Evolutionary conservation across 2,797 vertebrate genomes (phyloP).

Genomic region (Clarias laeviceps): DNA sequence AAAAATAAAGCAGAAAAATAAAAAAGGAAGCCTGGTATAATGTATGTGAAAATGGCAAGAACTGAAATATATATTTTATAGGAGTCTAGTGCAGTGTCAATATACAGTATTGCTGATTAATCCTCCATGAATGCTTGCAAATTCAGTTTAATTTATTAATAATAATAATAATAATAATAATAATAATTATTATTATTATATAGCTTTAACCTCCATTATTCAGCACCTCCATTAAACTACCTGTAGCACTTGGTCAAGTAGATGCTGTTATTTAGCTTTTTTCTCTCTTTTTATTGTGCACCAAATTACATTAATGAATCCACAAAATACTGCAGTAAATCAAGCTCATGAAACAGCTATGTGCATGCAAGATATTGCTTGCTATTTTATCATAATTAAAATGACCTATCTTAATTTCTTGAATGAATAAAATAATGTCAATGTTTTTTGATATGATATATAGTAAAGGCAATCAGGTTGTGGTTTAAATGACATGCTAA

Average conservation of each 20-base stretch:
- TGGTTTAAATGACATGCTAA: too few species aligned
- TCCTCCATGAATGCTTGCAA: neutral
- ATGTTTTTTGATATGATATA: neutral
- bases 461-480: neutral
- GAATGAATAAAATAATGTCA: too few species aligned
- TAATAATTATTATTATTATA: too few species aligned
- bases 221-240: neutral
- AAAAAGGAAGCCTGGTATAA: neutral
- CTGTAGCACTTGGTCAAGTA: neutral
- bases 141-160: neutral
- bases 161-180: too few species aligned
- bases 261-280: neutral
- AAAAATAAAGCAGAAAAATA: neutral
- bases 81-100: neutral
- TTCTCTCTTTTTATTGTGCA: neutral
- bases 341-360: neutral
- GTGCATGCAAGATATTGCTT: too few species aligned
- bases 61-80: neutral
- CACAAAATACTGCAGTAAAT: neutral
- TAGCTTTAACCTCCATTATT: neutral
- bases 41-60: neutral
- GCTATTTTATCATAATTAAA: too few species aligned
- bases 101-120: neutral
- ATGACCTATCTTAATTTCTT: too few species aligned
- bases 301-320: neutral